Evolutionary conservation across 2,797 vertebrate genomes (phyloP), one percentile per base, ranked within the genome.

Genomic region (Anas capensis): DNA sequence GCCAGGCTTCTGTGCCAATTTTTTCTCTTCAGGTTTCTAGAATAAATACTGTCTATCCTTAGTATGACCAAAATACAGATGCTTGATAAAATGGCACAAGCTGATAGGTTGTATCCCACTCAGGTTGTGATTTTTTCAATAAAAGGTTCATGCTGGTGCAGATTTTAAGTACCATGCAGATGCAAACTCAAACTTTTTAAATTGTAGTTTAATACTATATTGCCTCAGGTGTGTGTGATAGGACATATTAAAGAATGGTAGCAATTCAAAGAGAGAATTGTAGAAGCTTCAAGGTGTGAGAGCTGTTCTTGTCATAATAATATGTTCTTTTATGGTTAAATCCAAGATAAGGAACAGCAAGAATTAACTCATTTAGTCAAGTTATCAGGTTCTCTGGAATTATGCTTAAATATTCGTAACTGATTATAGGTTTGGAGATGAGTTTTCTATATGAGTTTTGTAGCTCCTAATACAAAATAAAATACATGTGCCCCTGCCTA

Each of bases 251-350:
- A 92, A 93, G 81, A 92, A 54, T 70, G 65, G 51, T 80, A 65
- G 58, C 2, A 3, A 86, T 88, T 88, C 29, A 66, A 42, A 88
- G 48, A 60, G 66, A 93, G 66, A 93, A 42, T 76, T 92, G 73
- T 14, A 40, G 72, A 60, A 62, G 64, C 53, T 53, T 71, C 44
- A 34, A 72, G 62, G 77, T 91, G n/a, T 2, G 7, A 65, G 78
- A 76, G 54, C 80, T 89, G 44, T 54, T 89, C 70, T 36, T 94
- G 65, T 72, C 51, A 29, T 65, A 82, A 10, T 51, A 85, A 17
- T 34, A 66, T 21, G 56, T 64, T 93, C 56, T 90, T 81, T 66
- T 78, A 68, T 72, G 21, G 80, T 75, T 93, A 80, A 81, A 93
- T 15, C 19, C n/a, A 46, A 69, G 85, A 62, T 66, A 88, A 92